These are phyloP conservation scores for Ryuthela nishihirai DNA, from an alignment of 2,888 invertebrate species.

Conservation along the genomic window DNA sequence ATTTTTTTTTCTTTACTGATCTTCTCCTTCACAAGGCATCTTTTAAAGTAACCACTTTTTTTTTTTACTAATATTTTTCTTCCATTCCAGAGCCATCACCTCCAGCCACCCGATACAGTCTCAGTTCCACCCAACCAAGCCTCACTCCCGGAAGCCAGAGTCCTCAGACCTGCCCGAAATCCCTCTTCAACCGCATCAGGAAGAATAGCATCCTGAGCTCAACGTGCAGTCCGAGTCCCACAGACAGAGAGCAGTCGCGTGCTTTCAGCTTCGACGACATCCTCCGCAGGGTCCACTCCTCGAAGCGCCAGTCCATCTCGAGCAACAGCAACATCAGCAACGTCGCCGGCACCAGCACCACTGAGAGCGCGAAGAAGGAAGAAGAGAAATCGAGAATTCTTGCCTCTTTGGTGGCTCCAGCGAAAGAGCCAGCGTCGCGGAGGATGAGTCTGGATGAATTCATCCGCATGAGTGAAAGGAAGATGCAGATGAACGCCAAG, in stretches of 20 bases:
- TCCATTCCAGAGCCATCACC: conserved; percentile 38
- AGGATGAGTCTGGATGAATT: conserved; percentile 68
- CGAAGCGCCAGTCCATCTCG: conserved; percentile 1
- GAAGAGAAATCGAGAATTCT: conserved; percentile 39
- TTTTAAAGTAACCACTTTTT: not conserved
- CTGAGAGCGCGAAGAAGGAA: conserved; percentile 50
- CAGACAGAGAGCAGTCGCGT: conserved; percentile 55
- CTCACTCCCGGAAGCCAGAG: conserved; percentile 39
- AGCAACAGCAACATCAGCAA: not conserved
- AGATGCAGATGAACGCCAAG: conserved; percentile 42
- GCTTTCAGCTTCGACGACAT: conserved; percentile 63
- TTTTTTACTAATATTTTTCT: not conserved
- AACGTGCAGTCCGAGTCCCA: conserved; percentile 46
- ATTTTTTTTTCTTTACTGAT: not conserved
- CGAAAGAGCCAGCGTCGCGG: conserved; percentile 45
- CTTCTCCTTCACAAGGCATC: not conserved
- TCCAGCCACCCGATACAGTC: conserved; percentile 38
- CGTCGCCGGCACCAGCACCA: conserved; percentile 56
- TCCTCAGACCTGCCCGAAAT: conserved; percentile 54
- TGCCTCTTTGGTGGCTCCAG: conserved; percentile 27
- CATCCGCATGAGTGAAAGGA: conserved; percentile 67
- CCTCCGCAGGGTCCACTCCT: conserved; percentile 30
- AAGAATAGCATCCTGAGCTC: conserved; percentile 76
- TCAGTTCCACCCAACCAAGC: conserved; percentile 53
- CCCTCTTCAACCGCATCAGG: conserved; percentile 76